Evolutionary conservation across 2,888 invertebrate species (phyloP), one percentile per base, ranked within the genome.

Genomic region (Drosophila helvetica): DNA sequence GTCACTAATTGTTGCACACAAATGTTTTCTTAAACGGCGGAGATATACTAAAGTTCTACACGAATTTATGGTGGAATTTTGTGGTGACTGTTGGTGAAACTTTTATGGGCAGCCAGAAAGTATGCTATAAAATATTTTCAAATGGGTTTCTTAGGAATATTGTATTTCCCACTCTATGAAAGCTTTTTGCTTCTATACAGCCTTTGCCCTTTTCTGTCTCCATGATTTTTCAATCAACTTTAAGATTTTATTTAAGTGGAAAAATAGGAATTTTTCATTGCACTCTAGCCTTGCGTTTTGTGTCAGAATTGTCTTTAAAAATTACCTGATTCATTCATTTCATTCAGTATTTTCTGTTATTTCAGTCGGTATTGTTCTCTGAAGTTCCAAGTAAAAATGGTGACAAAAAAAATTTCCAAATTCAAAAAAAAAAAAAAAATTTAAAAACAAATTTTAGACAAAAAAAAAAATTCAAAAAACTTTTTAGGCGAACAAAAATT

Each of bases 1-100:
- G 33, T 38, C 38, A 38, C 38, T 38, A 38, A 38, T 38, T 38
- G 38, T 38, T 38, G 38, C 38, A 38, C 38, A 38, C 38, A 38
- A 38, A 38, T 38, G 38, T 38, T 38, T 38, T 38, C 15, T 7
- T 38, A n/a, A 38, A n/a, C n/a, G 38, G 6, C n/a, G 15, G 10
- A 10, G 12, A 38, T 6, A 2, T n/a, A 38, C 38, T 38, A n/a
- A 38, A 38, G 38, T 38, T n/a, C 2, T 38, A 7, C n/a, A 3
- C 38, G 38, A 38, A 38, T 38, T 38, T 38, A 38, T 38, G 38
- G 38, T 38, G 38, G 38, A 38, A 38, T 38, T 30, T 38, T 38
- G 38, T n/a, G n/a, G 38, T 7, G 38, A 7, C 1, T n/a, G 2
- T 38, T 38, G 7, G n/a, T n/a, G 33, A 15, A 33, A 33, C 12